Evolutionary conservation across 1,140 invertebrate species (phyloP), one percentile per base, ranked within the genome.

Genomic region (Bilobella aurantiaca): DNA sequence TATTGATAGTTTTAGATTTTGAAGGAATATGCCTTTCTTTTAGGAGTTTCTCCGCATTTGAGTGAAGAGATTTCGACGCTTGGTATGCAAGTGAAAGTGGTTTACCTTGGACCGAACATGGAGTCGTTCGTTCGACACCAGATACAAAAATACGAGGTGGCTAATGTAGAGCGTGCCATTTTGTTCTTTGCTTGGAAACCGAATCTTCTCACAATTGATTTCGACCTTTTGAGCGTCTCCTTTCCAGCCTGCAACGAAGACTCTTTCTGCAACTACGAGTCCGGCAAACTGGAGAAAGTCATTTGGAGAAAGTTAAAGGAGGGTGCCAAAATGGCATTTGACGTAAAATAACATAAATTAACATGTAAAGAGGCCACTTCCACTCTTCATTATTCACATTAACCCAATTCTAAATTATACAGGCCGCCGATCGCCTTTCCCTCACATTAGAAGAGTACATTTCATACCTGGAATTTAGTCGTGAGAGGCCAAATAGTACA

Each of bases 181-280:
- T 74, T 88, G 1, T 82, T 89, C 53, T 79, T 89, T 49, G 81
- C 82, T 70, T 87, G 85, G 82, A 81, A 80, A 1, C 87, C 88
- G 0, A 86, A 83, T 60, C 77, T 78, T n/a, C 73, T 88, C 3
- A 78, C 78, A 0, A 69, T 74, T 0, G 64, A 70, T 18, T 71
- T 74, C n/a, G 31, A 78, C 49, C 78, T 76, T 63, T 77, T 76
- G 16, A 75, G 76, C 73, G 84, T 77, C 77, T 81, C 73, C 74
- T 78, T 63, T 73, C 76, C 63, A 1, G 14, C 59, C 2, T 69
- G 69, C 58, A 66, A 67, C 1, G 58, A 64, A 8, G 70, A 72
- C 46, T 37, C 65, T 8, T 61, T 65, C 27, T 87, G 85, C 68
- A 79, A 79, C 61, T 87, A 87, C 73, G 85, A 86, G 62, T 76